Evolutionary conservation across 2,113 vertebrate genomes (phyloP).

Genomic region (Trichomycterus rosablanca): DNA sequence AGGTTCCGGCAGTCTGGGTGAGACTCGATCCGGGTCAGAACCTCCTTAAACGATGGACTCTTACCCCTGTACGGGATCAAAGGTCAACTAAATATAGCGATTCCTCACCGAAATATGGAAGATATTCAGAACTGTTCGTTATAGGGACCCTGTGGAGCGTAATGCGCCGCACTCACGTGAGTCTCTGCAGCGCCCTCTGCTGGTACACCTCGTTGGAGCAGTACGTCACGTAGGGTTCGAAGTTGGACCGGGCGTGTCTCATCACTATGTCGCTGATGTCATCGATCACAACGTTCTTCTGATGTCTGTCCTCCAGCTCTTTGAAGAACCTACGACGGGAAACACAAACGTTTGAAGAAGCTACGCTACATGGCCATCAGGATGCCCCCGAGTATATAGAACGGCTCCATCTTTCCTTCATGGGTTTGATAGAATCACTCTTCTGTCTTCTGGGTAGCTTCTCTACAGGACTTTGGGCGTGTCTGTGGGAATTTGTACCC

Average conservation of each 20-base stretch:
- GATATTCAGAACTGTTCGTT: too few relatives aligned
- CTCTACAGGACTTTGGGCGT: too few relatives aligned
- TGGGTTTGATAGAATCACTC: too few relatives aligned
- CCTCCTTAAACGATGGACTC: constrained; percentile 84
- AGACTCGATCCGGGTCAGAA: constrained; percentile 77
- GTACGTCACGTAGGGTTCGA: constrained; percentile 92
- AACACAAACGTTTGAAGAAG: too few relatives aligned
- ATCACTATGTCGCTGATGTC: constrained; percentile 90
- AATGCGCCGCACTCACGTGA: constrained; percentile 73
- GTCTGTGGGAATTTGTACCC: too few relatives aligned
- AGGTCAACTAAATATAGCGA: neutral
- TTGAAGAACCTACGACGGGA: constrained; percentile 79
- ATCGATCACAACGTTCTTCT: constrained; percentile 80
- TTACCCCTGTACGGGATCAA: constrained; percentile 63
- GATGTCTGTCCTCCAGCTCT: constrained; percentile 85
- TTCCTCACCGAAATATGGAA: too few relatives aligned
- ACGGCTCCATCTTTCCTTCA: too few relatives aligned
- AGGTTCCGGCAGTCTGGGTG: constrained; percentile 88
- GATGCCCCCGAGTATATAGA: too few relatives aligned
- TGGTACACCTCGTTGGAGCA: constrained; percentile 98
- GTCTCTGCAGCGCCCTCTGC: constrained; percentile 86
- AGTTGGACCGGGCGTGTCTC: constrained; percentile 78
- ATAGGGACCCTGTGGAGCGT: neutral
- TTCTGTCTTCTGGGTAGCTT: too few relatives aligned
- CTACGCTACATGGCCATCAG: too few relatives aligned